A percentile compares a stretch with the other conserved stretches of the same genome.
Conservation (phyloP, 2,113 vertebrate species). For the Bufo bufo region DNA sequence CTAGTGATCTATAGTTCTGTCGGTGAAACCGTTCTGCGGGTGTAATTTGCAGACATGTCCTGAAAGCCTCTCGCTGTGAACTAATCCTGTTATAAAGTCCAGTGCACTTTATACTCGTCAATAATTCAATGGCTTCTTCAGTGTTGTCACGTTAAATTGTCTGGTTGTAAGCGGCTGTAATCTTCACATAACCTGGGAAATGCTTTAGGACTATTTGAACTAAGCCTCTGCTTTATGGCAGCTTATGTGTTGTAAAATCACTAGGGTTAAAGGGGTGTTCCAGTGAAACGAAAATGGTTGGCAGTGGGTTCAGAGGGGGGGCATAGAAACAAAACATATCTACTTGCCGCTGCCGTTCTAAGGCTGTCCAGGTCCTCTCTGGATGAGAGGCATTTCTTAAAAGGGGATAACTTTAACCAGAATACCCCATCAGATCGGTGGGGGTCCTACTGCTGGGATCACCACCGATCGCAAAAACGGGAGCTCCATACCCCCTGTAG, state of each 20-base stretch:
- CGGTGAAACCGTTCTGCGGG: neutral
- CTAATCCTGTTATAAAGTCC: slow-evolving; percentile 18
- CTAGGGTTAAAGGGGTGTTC: neutral
- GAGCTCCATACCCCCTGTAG: no score
- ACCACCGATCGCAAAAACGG: no score
- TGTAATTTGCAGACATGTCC: slow-evolving; percentile 20
- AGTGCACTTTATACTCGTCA: slow-evolving; percentile 32
- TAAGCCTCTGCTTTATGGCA: neutral
- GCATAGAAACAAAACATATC: no score
- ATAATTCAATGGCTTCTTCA: slow-evolving; percentile 47
- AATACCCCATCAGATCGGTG: no score
- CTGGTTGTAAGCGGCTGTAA: slow-evolving; percentile 31
- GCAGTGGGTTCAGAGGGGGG: no score
- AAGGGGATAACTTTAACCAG: no score
- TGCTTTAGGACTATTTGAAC: neutral
- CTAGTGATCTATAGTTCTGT: slow-evolving; percentile 17
- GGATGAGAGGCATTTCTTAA: no score
- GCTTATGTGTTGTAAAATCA: neutral
- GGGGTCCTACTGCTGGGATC: no score
- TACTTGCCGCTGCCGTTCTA: no score
- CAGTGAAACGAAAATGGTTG: no score
- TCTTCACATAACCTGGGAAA: neutral
- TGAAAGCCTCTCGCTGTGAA: slow-evolving; percentile 29
- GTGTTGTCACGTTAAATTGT: slow-evolving; percentile 16
- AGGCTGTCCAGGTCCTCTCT: no score